phyloP scores from a whole-genome alignment of 2,888 invertebrate genomes.

The Lapara coniferarum region DNA sequence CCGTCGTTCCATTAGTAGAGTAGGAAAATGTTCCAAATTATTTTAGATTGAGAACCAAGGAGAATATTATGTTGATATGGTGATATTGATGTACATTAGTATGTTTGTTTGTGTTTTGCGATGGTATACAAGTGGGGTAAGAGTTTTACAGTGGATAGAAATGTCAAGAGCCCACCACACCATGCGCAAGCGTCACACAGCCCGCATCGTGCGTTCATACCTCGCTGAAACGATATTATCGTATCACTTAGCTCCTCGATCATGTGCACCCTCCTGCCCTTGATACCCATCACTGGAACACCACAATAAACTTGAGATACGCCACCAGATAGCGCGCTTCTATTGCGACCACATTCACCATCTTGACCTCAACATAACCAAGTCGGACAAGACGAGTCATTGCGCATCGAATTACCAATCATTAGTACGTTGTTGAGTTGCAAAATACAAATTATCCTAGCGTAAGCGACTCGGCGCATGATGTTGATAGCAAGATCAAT shows the following conservation, averaged over 20 bases:
- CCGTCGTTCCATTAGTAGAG: conserved; percentile 1
- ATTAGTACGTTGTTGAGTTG: neutral
- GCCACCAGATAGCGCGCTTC: conserved; percentile 34
- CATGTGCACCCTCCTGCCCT: conserved; percentile 98
- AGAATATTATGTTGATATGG: neutral
- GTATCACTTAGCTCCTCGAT: conserved; percentile 99
- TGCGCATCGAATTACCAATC: neutral
- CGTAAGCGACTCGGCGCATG: neutral
- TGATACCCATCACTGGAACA: conserved; percentile 98
- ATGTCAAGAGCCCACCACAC: conserved; percentile 65
- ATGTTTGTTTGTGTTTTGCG: conserved; percentile 1
- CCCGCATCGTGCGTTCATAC: conserved; percentile 86
- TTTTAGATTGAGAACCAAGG: neutral
- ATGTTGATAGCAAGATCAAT: conserved; percentile 34
- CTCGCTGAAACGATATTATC: conserved; percentile 99
- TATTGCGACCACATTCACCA: conserved; percentile 17
- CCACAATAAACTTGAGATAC: conserved; percentile 72
- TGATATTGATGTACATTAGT: neutral
- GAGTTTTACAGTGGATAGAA: conserved; percentile 32
- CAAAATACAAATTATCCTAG: neutral
- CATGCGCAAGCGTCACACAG: conserved; percentile 67
- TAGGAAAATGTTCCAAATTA: neutral
- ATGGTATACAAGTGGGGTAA: conserved; percentile 19
- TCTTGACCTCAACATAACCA: conserved; percentile 26
- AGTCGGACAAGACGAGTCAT: conserved; percentile 4